A percentile compares a stretch with the other conserved stretches of the same genome.
Evolutionary conservation across 2,797 vertebrate species (phyloP).

Genomic region (Leontocebus nigricollis): DNA sequence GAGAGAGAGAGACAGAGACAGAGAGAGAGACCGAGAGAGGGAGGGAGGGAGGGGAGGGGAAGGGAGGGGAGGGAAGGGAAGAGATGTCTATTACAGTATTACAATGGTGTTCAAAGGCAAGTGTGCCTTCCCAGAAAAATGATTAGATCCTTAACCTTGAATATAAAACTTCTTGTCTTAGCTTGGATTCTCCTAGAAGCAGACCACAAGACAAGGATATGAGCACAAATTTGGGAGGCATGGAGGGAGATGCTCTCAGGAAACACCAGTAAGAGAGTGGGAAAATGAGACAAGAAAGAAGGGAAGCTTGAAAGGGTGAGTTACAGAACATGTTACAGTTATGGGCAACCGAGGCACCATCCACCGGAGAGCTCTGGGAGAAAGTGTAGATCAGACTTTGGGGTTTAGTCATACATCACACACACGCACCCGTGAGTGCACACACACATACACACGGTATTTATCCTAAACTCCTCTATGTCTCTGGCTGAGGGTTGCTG

Average conservation of each 20-base stretch:
- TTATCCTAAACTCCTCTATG: not conserved
- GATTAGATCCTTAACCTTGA: slow-evolving; percentile 22
- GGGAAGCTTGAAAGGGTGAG: not conserved
- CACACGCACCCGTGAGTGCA: rapidly evolving
- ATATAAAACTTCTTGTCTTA: not conserved
- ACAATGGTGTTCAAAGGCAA: not conserved
- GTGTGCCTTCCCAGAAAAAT: slow-evolving; percentile 32
- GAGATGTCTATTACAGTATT: not conserved
- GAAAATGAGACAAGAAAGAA: not conserved
- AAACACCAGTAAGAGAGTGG: not conserved
- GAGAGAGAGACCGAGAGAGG: too few species aligned
- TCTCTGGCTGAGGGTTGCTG: not conserved
- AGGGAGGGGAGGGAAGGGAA: too few species aligned
- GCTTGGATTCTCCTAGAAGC: slow-evolving; percentile 11
- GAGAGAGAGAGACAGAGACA: too few species aligned
- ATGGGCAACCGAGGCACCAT: not conserved
- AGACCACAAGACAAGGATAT: not conserved
- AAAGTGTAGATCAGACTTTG: not conserved
- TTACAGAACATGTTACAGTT: not conserved
- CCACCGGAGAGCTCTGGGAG: not conserved
- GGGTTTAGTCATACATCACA: not conserved
- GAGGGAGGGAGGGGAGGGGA: rapidly evolving
- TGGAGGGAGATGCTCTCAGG: not conserved
- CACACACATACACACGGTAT: not conserved
- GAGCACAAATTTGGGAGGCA: not conserved